phyloP scores from a whole-genome alignment of 2,888 invertebrate species.

The Drosophila algonquin region DNA sequence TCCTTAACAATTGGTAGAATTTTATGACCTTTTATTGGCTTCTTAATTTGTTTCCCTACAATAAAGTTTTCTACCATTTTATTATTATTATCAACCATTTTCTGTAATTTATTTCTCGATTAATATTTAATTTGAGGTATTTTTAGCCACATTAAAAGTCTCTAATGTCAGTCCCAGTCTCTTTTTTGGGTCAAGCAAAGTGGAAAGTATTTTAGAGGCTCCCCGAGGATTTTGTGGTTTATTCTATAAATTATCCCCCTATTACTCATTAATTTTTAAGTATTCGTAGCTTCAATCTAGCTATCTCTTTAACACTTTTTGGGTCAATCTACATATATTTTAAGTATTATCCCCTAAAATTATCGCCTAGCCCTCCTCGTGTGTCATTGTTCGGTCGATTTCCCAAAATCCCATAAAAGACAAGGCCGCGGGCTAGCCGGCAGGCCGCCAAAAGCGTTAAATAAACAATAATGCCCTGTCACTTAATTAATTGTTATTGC shows the following conservation, averaged over 20 bases:
- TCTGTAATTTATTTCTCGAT: background rate
- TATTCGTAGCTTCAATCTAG: background rate
- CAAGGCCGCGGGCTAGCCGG: slow-evolving; percentile 28
- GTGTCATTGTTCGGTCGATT: slow-evolving; percentile 21
- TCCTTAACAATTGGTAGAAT: no score
- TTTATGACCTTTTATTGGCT: no score
- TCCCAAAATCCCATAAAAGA: slow-evolving; percentile 27
- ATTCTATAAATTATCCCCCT: background rate
- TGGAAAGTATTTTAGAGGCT: background rate
- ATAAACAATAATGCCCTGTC: slow-evolving; percentile 39
- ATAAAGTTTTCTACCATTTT: no score
- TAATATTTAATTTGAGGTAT: background rate
- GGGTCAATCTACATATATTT: background rate
- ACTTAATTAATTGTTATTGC: slow-evolving; percentile 43
- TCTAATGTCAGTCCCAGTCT: no score
- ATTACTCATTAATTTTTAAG: background rate
- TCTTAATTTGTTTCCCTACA: no score
- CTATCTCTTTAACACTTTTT: background rate
- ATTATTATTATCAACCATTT: background rate
- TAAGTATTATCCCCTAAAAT: background rate
- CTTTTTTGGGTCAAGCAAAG: background rate
- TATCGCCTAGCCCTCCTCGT: slow-evolving; percentile 2
- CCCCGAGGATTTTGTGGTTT: background rate
- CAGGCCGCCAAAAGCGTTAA: slow-evolving; percentile 23
- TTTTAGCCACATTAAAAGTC: background rate